Conservation (phyloP, 2,797 vertebrate species). For the Mycteria americana region DNA sequence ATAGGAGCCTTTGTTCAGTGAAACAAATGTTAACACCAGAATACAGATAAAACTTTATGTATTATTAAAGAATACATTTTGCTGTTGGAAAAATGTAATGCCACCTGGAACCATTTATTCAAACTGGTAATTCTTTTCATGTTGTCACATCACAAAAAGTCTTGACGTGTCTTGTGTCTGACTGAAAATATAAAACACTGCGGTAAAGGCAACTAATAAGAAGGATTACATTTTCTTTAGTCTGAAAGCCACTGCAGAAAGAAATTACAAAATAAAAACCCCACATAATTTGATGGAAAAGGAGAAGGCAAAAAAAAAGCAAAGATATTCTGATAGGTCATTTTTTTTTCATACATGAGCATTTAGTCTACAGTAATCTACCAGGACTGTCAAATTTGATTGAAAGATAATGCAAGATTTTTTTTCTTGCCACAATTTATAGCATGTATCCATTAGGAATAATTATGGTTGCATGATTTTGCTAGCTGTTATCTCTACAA, state of each 20-base stretch:
- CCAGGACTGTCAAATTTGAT: slow-evolving; percentile 86
- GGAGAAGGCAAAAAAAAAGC: slow-evolving; percentile 16
- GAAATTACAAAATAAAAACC: not conserved
- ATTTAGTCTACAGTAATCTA: slow-evolving; percentile 84
- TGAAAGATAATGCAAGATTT: slow-evolving; percentile 86
- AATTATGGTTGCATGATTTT: slow-evolving; percentile 95
- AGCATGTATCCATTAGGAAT: slow-evolving; percentile 95
- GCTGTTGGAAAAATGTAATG: slow-evolving; percentile 51
- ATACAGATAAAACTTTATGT: slow-evolving; percentile 61
- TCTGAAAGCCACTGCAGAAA: slow-evolving; percentile 30
- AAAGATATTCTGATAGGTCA: slow-evolving; percentile 73
- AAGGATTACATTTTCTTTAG: slow-evolving; percentile 31
- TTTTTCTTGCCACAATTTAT: slow-evolving; percentile 87
- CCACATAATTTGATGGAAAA: slow-evolving; percentile 50
- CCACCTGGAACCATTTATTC: slow-evolving; percentile 57
- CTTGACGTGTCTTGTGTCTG: slow-evolving; percentile 31
- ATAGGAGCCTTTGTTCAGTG: slow-evolving; percentile 38
- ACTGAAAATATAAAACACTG: slow-evolving; percentile 47
- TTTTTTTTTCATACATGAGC: slow-evolving; percentile 61
- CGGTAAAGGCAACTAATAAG: slow-evolving; percentile 50
- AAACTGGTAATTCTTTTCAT: slow-evolving; percentile 51
- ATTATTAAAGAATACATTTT: slow-evolving; percentile 63
- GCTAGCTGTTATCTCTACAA: slow-evolving; percentile 97
- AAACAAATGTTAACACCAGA: slow-evolving; percentile 54
- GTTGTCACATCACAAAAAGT: slow-evolving; percentile 59